These are phyloP conservation scores for Caenorhabditis inopinata DNA, from an alignment of 1,140 invertebrate genomes.

Conservation along the genomic window DNA sequence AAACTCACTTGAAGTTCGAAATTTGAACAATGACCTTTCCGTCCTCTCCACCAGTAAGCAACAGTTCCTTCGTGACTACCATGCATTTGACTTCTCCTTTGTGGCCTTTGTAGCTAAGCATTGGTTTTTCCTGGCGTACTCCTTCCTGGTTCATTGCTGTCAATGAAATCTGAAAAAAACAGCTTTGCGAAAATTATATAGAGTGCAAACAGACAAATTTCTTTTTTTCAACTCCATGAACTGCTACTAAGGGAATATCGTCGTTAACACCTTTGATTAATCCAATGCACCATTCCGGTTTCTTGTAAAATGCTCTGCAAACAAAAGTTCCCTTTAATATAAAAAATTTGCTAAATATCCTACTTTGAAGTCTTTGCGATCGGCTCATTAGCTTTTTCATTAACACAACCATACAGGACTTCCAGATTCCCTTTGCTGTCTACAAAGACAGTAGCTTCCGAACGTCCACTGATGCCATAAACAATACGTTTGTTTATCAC, in stretches of 20 bases:
- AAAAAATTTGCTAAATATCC: not conserved
- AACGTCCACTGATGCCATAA: not conserved
- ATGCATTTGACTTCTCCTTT: not conserved
- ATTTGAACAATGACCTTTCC: not conserved
- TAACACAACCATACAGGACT: not conserved
- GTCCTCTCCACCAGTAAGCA: not conserved
- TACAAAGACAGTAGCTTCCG: not conserved
- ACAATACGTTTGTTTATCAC: slow-evolving; percentile 9
- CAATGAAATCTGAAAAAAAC: not conserved
- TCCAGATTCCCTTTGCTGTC: not conserved
- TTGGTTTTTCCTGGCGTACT: not conserved
- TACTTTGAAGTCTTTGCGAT: not conserved
- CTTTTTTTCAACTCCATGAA: not conserved
- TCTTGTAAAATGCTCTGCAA: slow-evolving; percentile 7
- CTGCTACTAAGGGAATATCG: not conserved
- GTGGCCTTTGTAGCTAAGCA: not conserved
- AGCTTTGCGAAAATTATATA: not conserved
- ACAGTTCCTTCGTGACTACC: not conserved
- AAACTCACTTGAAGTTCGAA: not conserved
- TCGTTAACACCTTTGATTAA: not conserved
- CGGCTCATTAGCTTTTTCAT: not conserved
- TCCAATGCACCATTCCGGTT: not conserved
- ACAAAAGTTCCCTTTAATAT: no score
- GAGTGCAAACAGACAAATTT: not conserved
- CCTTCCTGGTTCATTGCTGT: slow-evolving; percentile 1